Base-by-base conservation (phyloP, 2,797 vertebrate genomes). In the Chrysocyon brachyurus region DNA sequence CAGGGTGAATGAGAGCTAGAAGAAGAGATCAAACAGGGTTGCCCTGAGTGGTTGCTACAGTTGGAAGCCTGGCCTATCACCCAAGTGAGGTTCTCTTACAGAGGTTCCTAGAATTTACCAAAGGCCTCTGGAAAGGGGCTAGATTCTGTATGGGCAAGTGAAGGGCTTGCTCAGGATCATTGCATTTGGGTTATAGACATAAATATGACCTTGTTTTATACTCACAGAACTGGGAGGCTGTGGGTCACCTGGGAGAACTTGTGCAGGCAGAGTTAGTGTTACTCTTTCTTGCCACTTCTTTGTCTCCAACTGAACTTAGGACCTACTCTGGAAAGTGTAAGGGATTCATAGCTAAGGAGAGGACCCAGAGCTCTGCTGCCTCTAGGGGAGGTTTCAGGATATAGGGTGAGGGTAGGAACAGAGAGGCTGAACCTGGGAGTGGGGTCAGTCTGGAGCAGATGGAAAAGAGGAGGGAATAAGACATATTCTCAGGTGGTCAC, bases 11-110 rank as follows among this genome's bases (percentile, higher is more conserved):
- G 61, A 72, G 61, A 93, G 81, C 19, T 72, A 52, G 66, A 54
- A 57, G 40, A 83, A 68, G 75, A 90, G 22, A 24, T 12, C 6
- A 0, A 1, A 3, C 11, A 17, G 24, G 77, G 22, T 22, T 52
- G 73, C 9, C 8, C 33, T 0, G 1, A 2, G 40, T 14, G 26
- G 52, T 22, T 19, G 22, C 33, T 63, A 26, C 2, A 24, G 46
- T 46, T 33, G 72, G 46, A 59, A 77, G 59, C 59, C 49, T 21
- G 49, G 70, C 70, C 59, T 17, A 11, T 6, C 15, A 66, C 52
- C 72, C 66, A 12, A 0, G 0, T 0, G 40, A 63, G 11, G 21
- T n/a, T 40, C 16, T 36, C 21, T 52, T 57, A 0, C 3, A 6
- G 33, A 5, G 5, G 36, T 63, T 83, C 33, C 52, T 73, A n/a